These are phyloP conservation scores for Epinephelus coioides DNA, from an alignment of 2,797 vertebrate genomes.

Conservation along the genomic window DNA sequence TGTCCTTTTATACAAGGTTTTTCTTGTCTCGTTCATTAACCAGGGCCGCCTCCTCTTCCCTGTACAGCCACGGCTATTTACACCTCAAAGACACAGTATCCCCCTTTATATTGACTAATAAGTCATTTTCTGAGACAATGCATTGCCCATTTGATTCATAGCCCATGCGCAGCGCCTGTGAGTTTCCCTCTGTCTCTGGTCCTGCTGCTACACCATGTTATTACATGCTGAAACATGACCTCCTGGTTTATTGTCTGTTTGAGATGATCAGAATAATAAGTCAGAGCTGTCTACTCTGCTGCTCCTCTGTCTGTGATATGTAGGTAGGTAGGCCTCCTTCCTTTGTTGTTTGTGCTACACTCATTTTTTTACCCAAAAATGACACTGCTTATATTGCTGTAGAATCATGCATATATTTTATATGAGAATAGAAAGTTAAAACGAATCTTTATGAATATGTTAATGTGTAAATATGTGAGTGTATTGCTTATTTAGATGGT, in stretches of 20 bases:
- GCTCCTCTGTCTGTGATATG: conserved; percentile 68
- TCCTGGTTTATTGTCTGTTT: conserved; percentile 83
- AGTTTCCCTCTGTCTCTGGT: conserved; percentile 74
- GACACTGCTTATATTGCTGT: conserved; percentile 29
- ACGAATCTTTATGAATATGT: conserved; percentile 9
- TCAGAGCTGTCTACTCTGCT: conserved; percentile 77
- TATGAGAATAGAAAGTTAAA: conserved; percentile 15
- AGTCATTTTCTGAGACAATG: conserved; percentile 83
- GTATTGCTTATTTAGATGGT: conserved; percentile 34
- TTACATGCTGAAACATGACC: conserved; percentile 82
- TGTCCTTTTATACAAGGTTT: conserved; percentile 89
- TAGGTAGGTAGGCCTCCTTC: conserved; percentile 53
- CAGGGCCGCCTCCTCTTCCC: conserved; percentile 69
- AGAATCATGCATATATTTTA: conserved; percentile 10
- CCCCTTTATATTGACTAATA: conserved; percentile 85
- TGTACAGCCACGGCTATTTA: conserved; percentile 75
- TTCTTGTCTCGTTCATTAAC: conserved; percentile 87
- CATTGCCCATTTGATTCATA: conserved; percentile 83
- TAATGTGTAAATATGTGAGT: conserved; percentile 19
- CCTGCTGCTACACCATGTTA: conserved; percentile 78
- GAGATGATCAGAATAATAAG: conserved; percentile 87
- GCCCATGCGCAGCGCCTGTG: conserved; percentile 68
- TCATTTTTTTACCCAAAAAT: conserved; percentile 36
- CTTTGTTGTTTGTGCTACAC: conserved; percentile 47
- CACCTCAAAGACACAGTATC: conserved; percentile 83